Base-by-base conservation (phyloP, 1,140 invertebrate species). In the Portunus trituberculatus region DNA sequence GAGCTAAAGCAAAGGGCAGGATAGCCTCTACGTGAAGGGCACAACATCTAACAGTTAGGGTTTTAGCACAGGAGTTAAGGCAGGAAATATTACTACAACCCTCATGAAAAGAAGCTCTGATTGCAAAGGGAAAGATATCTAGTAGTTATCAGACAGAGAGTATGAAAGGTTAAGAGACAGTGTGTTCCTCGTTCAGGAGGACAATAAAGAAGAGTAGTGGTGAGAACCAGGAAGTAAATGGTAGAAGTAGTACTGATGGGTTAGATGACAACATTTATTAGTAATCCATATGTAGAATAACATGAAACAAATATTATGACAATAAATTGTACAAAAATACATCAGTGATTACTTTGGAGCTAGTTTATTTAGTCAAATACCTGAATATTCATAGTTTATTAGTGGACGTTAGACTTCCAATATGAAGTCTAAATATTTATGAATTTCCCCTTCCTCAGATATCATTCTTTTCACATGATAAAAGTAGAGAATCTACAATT, bases 271-370 rank as follows among this genome's bases (percentile, higher is more conserved):
- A 95, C 92, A 93, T 87, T 93, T 86, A 93, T 93, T 93, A 93
- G 92, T 93, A 87, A 92, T 95, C 84, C 83, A 76, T 95, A 92
- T 92, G 90, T 92, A 92, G 90, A 86, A 95, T 92, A 95, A 95
- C 94, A 95, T 76, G 94, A 95, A 95, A 95, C 94, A 95, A 95
- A 92, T 92, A 95, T 95, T 95, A 95, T 95, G 94, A 95, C 94
- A 88, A 92, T 95, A 95, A 95, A 92, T 92, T 95, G 94, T 95
- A 95, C 91, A 95, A 95, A 95, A 95, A 95, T 95, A 95, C 94
- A 95, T 95, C 91, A 92, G 94, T 95, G 94, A 87, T 95, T 95
- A 95, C 94, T 95, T 95, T 95, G 94, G 94, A 95, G 90, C 94
- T 95, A 95, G 94, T 92, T 92, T 94, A 95, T 92, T 95, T 95